Evolutionary conservation across 1,140 invertebrate genomes (phyloP).

Genomic region (Campoletis sonorensis): DNA sequence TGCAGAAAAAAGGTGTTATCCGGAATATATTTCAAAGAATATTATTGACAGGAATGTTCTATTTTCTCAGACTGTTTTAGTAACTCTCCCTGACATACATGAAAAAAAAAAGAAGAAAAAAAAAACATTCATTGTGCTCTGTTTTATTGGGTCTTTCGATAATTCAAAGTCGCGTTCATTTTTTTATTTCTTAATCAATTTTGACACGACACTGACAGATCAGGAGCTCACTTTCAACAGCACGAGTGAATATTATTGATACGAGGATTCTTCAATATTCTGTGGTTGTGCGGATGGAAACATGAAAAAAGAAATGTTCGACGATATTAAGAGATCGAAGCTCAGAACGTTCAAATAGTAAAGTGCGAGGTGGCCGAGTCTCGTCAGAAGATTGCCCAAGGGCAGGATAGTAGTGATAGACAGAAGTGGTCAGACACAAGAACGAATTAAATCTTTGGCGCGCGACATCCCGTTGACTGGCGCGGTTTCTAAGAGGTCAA

Average conservation of each 20-base stretch:
- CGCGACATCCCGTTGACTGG: slow-evolving; percentile 14
- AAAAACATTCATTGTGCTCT: no score
- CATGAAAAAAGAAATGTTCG: neutral
- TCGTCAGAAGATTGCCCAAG: neutral
- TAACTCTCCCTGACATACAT: no score
- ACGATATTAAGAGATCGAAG: neutral
- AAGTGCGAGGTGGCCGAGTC: neutral
- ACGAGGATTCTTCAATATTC: neutral
- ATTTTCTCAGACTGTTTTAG: no score
- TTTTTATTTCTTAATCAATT: neutral
- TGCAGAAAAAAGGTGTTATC: no score
- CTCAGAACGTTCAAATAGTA: neutral
- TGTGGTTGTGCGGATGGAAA: neutral
- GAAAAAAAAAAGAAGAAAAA: no score
- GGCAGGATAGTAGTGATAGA: neutral
- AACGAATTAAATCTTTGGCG: neutral
- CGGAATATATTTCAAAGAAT: no score
- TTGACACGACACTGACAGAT: neutral
- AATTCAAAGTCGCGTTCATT: no score
- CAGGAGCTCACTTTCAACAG: slow-evolving; percentile 42
- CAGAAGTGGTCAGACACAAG: neutral
- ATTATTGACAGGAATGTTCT: no score
- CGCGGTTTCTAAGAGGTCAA: neutral
- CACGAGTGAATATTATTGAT: slow-evolving; percentile 20
- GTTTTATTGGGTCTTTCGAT: no score